A percentile compares a stretch with the other conserved stretches of the same genome.
These are phyloP conservation scores for Scolopax rusticola DNA, from an alignment of 2,797 vertebrate species.

Conservation along the genomic window DNA sequence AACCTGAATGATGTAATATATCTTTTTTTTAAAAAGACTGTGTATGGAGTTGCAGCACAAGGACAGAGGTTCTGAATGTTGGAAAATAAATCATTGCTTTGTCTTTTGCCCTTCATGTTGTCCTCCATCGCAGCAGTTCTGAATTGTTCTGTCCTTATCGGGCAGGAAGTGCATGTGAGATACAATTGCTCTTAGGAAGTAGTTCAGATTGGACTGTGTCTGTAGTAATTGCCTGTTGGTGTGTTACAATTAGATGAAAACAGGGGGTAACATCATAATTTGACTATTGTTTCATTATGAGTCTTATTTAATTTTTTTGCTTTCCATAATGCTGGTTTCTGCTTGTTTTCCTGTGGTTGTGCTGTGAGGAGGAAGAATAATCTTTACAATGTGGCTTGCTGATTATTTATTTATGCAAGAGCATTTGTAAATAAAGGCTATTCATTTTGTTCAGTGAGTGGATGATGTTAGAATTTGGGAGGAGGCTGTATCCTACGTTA, in stretches of 20 bases:
- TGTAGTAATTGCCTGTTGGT: background rate
- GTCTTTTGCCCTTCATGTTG: background rate
- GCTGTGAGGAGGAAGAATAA: background rate
- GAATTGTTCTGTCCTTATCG: background rate
- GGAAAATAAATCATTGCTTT: background rate
- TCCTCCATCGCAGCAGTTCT: background rate
- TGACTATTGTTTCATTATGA: background rate
- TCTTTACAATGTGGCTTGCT: background rate
- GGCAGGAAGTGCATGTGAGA: background rate
- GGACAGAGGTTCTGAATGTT: background rate
- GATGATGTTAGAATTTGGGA: background rate
- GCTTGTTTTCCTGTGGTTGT: background rate
- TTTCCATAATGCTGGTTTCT: background rate
- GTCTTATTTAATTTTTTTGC: background rate
- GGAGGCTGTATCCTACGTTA: background rate
- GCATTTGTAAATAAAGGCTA: background rate
- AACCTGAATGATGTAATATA: background rate
- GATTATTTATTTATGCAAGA: background rate
- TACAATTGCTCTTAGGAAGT: background rate
- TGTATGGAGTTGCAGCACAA: background rate
- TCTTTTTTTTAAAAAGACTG: background rate
- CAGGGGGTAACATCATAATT: background rate
- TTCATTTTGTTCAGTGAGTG: background rate
- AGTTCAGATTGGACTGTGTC: background rate
- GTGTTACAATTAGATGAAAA: background rate